A percentile compares a stretch with the other conserved stretches of the same genome.
Conservation (phyloP, 2,888 invertebrate species). For the Drosophila neutralis region DNA sequence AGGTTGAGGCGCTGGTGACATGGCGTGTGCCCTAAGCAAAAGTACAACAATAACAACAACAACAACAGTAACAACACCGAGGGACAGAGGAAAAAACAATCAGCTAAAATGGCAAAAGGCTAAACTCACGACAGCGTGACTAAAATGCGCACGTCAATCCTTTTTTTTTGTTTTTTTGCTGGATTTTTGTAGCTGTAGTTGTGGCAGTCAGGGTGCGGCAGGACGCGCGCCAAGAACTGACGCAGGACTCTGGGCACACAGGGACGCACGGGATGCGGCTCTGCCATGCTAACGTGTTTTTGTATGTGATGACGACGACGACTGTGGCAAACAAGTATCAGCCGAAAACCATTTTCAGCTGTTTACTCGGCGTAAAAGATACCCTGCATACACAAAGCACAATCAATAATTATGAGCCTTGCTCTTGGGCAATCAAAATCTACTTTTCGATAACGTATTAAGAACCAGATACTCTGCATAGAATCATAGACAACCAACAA, state of each 20-base stretch:
- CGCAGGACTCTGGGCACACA: conserved; percentile 8
- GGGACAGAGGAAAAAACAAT: conserved; percentile 59
- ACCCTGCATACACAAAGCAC: background rate
- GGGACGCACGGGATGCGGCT: conserved; percentile 38
- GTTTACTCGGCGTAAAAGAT: background rate
- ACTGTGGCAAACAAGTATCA: conserved; percentile 2
- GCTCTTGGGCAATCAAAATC: background rate
- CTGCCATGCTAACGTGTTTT: conserved; percentile 67
- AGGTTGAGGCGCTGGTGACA: conserved; percentile 51
- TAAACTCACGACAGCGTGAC: conserved; percentile 70
- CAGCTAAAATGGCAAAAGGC: conserved; percentile 73
- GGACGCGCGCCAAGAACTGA: conserved; percentile 11
- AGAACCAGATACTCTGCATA: background rate
- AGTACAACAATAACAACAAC: conserved; percentile 1
- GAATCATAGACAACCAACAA: background rate
- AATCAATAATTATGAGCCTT: background rate
- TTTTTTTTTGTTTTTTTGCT: conserved; percentile 50
- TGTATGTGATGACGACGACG: conserved; percentile 56
- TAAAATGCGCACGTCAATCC: conserved; percentile 76
- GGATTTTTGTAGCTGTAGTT: conserved; percentile 23
- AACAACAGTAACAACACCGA: conserved; percentile 9
- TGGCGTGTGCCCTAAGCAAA: conserved; percentile 40
- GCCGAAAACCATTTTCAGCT: background rate
- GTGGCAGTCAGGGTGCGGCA: conserved; percentile 24
- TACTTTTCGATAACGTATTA: background rate